Conservation (phyloP, 2,888 invertebrate species). For the Exephanes ischioxanthus region DNA sequence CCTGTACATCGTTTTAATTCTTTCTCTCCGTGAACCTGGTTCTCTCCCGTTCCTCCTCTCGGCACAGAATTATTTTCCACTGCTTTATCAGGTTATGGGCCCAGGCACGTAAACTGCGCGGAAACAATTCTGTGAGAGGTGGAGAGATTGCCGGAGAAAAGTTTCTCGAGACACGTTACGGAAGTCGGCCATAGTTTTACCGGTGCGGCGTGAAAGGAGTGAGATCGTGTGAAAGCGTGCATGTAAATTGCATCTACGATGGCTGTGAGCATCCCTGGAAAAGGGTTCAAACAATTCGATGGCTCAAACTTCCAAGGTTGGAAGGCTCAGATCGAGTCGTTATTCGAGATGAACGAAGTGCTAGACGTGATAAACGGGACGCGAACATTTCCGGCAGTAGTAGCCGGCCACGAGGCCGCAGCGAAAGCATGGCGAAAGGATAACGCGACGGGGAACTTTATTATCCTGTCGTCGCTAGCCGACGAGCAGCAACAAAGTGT, state of each 20-base stretch:
- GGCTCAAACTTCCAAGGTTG: constrained; percentile 39
- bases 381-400: constrained; percentile 6
- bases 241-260: constrained; percentile 36
- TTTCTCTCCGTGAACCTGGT: too few relatives aligned
- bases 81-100: constrained; percentile 55
- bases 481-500: constrained; percentile 43
- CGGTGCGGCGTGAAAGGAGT: neutral
- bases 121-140: neutral
- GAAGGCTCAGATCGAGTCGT: constrained; percentile 16
- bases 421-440: constrained; percentile 25
- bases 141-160: neutral
- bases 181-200: too few relatives aligned
- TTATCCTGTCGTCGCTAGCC: constrained; percentile 58
- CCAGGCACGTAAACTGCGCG: constrained; percentile 19
- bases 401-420: constrained; percentile 5
- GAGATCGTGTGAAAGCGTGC: constrained; percentile 1
- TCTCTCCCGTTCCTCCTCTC: neutral
- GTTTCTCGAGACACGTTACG: constrained; percentile 5
- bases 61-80: neutral
- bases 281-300: constrained; percentile 15
- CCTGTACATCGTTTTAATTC: neutral
- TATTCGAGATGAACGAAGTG: constrained; percentile 35
- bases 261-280: constrained; percentile 17
- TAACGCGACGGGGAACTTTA: constrained; percentile 55
- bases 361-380: constrained; percentile 26